Evolutionary conservation across 2,888 invertebrate species (phyloP), one percentile per base, ranked within the genome.

Genomic region (Drosophila mettleri): DNA sequence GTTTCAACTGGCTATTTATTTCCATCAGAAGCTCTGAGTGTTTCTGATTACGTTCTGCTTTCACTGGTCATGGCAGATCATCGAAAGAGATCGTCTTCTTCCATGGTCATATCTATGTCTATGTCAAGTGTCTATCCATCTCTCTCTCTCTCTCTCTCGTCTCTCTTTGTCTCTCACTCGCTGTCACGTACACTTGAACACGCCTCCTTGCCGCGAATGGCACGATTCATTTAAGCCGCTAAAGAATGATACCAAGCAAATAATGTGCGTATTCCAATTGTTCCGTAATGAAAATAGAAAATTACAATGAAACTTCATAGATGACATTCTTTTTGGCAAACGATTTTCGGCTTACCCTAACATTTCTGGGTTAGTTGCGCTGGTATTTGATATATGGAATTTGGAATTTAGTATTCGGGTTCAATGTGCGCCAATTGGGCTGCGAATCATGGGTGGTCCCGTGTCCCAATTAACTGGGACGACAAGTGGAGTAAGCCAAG

Each of bases 221-320:
- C 64, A 59, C 59, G 60, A 73, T 69, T 74, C 59, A 49, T 63
- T 80, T 78, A 82, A 87, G 88, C 88, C 78, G 67, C 82, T 74
- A 38, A 82, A 88, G 64, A 82, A 82, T 88, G 80, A 74, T 82
- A 82, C 49, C 86, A 54, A 65, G 67, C 77, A 83, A 83, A 88
- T 76, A 88, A 76, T 78, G 86, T 74, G 54, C 62, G 67, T 66
- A 77, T 80, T 87, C 80, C 62, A 55, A 80, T 45, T 20, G 41
- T 45, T 64, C 64, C 68, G 65, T 71, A 89, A 89, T 85, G 89
- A 78, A 89, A 83, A 87, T 85, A 85, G 75, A 69, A 87, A 85
- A 80, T 67, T 65, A 53, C 60, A 75, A 64, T 74, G 67, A 71
- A 71, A 60, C 68, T 53, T 60, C 48, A 27, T 38, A 60, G 49